Evolutionary conservation across 2,797 vertebrate species (phyloP).

Genomic region (Crenichthys baileyi): DNA sequence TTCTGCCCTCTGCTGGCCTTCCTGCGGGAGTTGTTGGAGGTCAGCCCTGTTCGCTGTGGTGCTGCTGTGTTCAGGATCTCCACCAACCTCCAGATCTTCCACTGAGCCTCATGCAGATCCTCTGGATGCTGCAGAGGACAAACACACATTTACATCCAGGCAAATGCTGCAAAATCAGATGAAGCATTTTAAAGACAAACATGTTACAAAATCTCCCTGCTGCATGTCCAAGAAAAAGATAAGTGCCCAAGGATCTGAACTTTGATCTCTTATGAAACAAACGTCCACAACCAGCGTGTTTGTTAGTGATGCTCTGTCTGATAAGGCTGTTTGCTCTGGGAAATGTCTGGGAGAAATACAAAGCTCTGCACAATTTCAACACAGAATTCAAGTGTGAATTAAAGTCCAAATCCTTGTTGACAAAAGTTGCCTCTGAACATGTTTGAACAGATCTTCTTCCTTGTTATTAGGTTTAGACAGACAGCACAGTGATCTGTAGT

Average conservation of each 20-base stretch:
- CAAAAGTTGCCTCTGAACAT: too few species aligned
- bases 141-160: neutral
- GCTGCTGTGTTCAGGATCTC: slow-evolving; percentile 23
- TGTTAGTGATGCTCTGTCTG: neutral
- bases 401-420: neutral
- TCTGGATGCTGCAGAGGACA: slow-evolving; percentile 7
- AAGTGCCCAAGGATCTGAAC: neutral
- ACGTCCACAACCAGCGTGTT: neutral
- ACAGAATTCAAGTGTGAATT: neutral
- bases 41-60: too few species aligned
- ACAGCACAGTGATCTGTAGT: too few species aligned
- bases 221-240: neutral
- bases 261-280: neutral
- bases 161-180: neutral
- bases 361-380: neutral
- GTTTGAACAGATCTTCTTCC: too few species aligned
- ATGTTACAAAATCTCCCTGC: neutral
- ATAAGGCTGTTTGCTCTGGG: neutral
- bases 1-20: neutral
- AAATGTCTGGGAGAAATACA: neutral
- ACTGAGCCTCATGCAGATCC: neutral
- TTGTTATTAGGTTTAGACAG: too few species aligned
- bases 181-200: neutral
- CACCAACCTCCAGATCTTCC: slow-evolving; percentile 27
- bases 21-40: neutral